These are phyloP conservation scores for Notarius quadriscutis DNA, from an alignment of 2,113 vertebrate genomes.

Conservation along the genomic window DNA sequence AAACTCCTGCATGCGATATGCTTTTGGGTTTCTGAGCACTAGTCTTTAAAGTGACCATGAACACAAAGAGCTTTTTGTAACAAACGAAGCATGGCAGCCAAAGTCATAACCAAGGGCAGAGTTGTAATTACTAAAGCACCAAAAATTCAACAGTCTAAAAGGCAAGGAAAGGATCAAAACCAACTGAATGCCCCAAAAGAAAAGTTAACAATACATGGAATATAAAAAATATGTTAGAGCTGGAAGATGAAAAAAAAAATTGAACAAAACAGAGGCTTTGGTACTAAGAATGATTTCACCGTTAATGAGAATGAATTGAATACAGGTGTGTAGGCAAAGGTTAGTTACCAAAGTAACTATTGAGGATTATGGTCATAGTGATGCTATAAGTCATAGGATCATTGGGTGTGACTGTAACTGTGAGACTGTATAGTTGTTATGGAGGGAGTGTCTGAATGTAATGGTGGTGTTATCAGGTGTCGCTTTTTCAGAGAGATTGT, in stretches of 20 bases:
- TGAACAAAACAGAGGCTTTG: not conserved
- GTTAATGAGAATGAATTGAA: not conserved
- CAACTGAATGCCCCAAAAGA: not conserved
- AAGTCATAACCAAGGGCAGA: conserved; percentile 4
- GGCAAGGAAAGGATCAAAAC: not conserved
- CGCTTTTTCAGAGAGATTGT: not conserved
- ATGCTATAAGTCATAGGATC: not conserved
- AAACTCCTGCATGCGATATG: not conserved
- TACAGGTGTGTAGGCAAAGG: not conserved
- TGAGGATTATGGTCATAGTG: not conserved
- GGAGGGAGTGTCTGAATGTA: not conserved
- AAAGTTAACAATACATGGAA: not conserved
- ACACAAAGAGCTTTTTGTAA: conserved; percentile 7
- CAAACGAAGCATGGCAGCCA: not conserved
- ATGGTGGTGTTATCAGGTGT: not conserved
- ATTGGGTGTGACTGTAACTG: not conserved
- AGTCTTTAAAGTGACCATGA: not conserved
- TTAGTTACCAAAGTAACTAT: not conserved
- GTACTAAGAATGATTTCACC: not conserved
- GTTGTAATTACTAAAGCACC: not conserved
- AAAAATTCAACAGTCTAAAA: not conserved
- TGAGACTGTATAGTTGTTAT: not conserved
- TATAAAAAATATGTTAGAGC: not conserved
- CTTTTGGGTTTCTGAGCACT: not conserved
- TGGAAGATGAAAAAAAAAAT: not conserved